phyloP scores from a whole-genome alignment of 2,888 invertebrate species.

The Hydraecia micacea region DNA sequence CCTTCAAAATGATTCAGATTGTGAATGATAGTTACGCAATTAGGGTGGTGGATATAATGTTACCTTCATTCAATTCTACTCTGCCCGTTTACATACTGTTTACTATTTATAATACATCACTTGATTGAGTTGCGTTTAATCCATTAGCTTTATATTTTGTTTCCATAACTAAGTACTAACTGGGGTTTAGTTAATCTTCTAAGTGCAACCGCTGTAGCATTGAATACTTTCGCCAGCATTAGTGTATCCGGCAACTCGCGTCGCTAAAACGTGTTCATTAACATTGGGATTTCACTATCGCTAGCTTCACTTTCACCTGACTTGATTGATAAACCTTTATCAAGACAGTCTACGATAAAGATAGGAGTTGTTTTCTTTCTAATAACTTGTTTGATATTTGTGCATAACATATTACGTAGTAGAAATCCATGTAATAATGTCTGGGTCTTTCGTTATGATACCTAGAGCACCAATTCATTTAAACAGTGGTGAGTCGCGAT shows the following conservation, averaged over 20 bases:
- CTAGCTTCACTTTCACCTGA: slow-evolving; percentile 58
- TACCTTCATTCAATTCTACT: neutral
- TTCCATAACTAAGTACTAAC: neutral
- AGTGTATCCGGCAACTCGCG: slow-evolving; percentile 52
- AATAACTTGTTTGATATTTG: slow-evolving; percentile 5
- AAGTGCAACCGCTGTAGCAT: slow-evolving; percentile 30
- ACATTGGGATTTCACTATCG: slow-evolving; percentile 60
- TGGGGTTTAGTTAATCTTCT: slow-evolving; percentile 13
- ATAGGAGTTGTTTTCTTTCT: neutral
- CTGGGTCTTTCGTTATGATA: neutral
- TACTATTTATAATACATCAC: slow-evolving; percentile 13
- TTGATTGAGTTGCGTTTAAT: slow-evolving; percentile 7
- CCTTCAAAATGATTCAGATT: neutral
- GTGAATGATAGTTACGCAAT: neutral
- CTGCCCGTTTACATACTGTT: neutral
- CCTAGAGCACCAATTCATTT: neutral
- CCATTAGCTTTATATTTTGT: slow-evolving; percentile 24
- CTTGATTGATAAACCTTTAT: slow-evolving; percentile 52
- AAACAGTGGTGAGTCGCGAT: neutral
- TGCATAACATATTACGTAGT: neutral
- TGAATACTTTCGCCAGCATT: slow-evolving; percentile 62
- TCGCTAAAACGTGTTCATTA: slow-evolving; percentile 62
- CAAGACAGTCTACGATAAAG: slow-evolving; percentile 2
- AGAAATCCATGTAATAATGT: neutral
- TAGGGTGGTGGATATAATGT: neutral